Evolutionary conservation across 2,113 vertebrate genomes (phyloP), one percentile per base, ranked within the genome.

Genomic region (Hemiprocne comata): DNA sequence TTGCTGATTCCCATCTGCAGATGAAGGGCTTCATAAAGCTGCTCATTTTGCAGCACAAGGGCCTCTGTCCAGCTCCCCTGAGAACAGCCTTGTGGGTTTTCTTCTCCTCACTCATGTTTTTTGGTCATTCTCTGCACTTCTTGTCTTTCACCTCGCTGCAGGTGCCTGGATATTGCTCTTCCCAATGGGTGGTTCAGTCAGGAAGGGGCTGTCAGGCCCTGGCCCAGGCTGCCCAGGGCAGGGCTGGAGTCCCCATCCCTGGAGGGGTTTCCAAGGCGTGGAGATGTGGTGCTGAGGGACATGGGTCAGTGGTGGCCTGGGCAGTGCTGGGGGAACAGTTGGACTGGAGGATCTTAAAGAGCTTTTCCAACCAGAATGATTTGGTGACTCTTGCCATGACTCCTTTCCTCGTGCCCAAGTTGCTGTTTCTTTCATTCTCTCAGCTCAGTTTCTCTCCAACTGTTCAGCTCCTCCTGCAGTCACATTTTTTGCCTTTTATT

Each of bases 11-110:
- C 23, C 0, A 5, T 26, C 76, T 46, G 3, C 42, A 33, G 65
- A 18, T 58, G 40, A 31, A 17, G 17, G 9, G 7, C 65, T 62
- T 53, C 19, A 1, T 1, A 4, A 25, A 42, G 17, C 11, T 44
- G 3, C 34, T 62, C 53, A 0, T 54, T 69, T 46, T 46, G 36
- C 20, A 2, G 3, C 10, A 7, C 2, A 0, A 8, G 46, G 25
- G 6, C 12, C 17, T 79, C 29, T 10, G 15, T 42, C 28, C 19
- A 1, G 3, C 14, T 69, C 33, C 21, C 13, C 44, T 12, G 29
- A 21, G 61, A 54, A 26, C 26, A 34, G 1, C 36, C 18, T 24
- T 46, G 40, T 29, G 73, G 14, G 5, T 86, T 82, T 60, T 18
- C 25, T 64, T 51, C 79, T 77, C 44, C 10, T 80, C 42, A 31